Evolutionary conservation across 2,113 vertebrate genomes (phyloP).

Genomic region (Galbula dea): DNA sequence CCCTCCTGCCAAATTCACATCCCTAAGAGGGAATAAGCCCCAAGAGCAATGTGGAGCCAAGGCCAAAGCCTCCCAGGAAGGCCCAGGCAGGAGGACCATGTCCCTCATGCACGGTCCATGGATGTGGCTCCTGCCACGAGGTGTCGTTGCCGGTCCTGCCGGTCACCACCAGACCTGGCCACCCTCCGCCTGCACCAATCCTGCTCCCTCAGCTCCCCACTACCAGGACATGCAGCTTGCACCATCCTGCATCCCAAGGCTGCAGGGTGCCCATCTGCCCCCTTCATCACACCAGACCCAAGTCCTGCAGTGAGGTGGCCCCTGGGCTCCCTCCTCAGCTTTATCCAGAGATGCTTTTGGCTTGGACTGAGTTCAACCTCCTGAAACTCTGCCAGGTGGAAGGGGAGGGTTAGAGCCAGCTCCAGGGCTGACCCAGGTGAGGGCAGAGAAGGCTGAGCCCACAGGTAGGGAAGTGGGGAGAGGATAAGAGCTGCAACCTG

Average conservation of each 20-base stretch:
- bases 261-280: not conserved
- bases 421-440: not conserved
- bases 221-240: rapidly evolving
- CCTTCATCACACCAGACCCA: not conserved
- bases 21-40: not conserved
- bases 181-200: rapidly evolving
- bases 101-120: rapidly evolving
- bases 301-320: not conserved
- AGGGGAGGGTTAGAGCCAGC: not conserved
- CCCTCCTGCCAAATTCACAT: not conserved
- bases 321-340: not conserved
- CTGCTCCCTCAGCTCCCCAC: not conserved
- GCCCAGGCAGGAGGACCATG: not conserved
- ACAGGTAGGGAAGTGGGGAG: not conserved
- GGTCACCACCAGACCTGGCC: not conserved
- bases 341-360: not conserved
- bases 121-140: not conserved
- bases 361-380: not conserved
- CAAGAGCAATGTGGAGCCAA: rapidly evolving
- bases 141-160: constrained; percentile 12
- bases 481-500: not conserved
- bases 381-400: not conserved
- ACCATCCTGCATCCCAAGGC: rapidly evolving
- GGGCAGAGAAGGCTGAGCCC: not conserved
- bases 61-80: not conserved